Evolutionary conservation across 1,140 invertebrate species (phyloP).

Genomic region (Galleria mellonella): DNA sequence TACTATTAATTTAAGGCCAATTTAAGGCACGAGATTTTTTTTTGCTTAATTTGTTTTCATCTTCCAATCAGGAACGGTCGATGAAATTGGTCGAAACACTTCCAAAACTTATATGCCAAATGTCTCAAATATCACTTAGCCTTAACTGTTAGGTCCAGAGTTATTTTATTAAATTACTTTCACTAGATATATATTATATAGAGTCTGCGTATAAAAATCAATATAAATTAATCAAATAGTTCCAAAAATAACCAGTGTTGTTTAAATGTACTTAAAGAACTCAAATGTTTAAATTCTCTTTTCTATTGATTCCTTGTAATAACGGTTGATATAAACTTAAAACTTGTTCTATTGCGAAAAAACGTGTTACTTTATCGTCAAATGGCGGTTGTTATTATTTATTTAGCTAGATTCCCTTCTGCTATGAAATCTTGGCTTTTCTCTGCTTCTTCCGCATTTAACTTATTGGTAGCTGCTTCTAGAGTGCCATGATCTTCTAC

Average conservation of each 20-base stretch:
- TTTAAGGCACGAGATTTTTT: slow-evolving; percentile 69
- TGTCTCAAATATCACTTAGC: slow-evolving; percentile 67
- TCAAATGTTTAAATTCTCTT: slow-evolving; percentile 68
- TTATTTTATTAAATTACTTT: slow-evolving; percentile 64
- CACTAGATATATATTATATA: slow-evolving; percentile 66
- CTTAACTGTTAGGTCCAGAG: slow-evolving; percentile 61
- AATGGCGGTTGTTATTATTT: slow-evolving; percentile 65
- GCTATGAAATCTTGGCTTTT: slow-evolving; percentile 63
- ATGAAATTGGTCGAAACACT: slow-evolving; percentile 68
- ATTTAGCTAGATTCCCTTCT: slow-evolving; percentile 58
- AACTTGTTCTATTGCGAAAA: slow-evolving; percentile 75
- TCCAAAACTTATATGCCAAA: slow-evolving; percentile 63
- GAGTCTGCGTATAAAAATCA: slow-evolving; percentile 69
- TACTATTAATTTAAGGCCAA: slow-evolving; percentile 72
- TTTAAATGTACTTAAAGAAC: slow-evolving; percentile 72
- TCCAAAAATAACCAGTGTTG: slow-evolving; percentile 73
- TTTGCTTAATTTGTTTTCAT: slow-evolving; percentile 52
- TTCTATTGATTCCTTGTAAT: slow-evolving; percentile 73
- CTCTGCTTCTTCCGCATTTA: slow-evolving; percentile 67
- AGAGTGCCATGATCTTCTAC: slow-evolving; percentile 43
- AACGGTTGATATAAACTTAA: slow-evolving; percentile 73
- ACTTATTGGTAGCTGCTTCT: slow-evolving; percentile 53
- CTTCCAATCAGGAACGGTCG: slow-evolving; percentile 54
- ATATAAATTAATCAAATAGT: slow-evolving; percentile 66
- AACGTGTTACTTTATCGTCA: slow-evolving; percentile 74